Evolutionary conservation across 2,888 invertebrate genomes (phyloP).

Genomic region (Eurytoma californica): DNA sequence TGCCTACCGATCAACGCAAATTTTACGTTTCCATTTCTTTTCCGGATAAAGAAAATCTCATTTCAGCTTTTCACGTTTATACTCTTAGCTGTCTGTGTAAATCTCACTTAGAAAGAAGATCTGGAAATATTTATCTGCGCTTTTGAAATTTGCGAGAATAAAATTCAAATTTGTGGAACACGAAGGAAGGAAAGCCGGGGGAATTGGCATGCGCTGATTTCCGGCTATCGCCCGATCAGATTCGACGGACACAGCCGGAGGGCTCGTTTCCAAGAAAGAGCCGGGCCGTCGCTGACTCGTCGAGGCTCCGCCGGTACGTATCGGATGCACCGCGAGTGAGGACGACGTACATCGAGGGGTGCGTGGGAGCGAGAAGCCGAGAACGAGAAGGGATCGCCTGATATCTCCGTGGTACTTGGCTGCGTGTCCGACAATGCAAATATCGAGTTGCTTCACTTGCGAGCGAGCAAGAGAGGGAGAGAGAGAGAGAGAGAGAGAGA

Average conservation of each 20-base stretch:
- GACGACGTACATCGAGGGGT: neutral
- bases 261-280: conserved; percentile 28
- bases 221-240: conserved; percentile 22
- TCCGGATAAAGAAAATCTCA: no score
- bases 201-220: conserved; percentile 1
- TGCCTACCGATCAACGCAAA: no score
- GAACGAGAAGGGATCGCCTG: conserved; percentile 23
- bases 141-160: no score
- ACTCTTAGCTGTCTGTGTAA: no score
- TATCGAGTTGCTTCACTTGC: conserved; percentile 61
- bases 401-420: conserved; percentile 26
- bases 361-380: neutral
- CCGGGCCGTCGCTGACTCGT: neutral
- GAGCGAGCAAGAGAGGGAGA: conserved; percentile 14
- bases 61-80: no score
- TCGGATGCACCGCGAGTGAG: neutral
- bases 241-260: neutral
- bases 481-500: conserved; percentile 35
- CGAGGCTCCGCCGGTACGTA: neutral
- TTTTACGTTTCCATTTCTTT: no score
- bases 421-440: conserved; percentile 59
- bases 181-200: no score
- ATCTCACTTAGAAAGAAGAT: no score
- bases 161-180: no score
- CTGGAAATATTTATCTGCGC: no score